Evolutionary conservation across 2,797 vertebrate species (phyloP).

Genomic region (Megaceryle alcyon): DNA sequence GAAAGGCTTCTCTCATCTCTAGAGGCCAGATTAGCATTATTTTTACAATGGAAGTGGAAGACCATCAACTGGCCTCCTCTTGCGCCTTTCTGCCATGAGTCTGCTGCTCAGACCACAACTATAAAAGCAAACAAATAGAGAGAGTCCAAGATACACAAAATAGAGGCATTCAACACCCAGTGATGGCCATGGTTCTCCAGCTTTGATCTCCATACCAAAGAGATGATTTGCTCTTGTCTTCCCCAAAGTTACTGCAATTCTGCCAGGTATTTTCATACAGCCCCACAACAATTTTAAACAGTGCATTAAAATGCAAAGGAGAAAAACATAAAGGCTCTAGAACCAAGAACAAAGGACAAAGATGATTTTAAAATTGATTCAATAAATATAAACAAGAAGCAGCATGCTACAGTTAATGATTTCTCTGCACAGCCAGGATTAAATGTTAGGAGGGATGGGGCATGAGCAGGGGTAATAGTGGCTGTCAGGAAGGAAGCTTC

Average conservation of each 20-base stretch:
- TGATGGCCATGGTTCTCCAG: not conserved
- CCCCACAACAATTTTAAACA: slow-evolving; percentile 1
- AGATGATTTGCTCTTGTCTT: not conserved
- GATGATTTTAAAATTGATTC: slow-evolving; percentile 67
- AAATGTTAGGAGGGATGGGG: slow-evolving; percentile 2
- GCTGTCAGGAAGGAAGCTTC: slow-evolving; percentile 31
- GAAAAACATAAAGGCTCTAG: slow-evolving; percentile 30
- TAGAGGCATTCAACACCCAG: not conserved
- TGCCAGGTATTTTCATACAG: slow-evolving; percentile 16
- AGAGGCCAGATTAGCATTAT: not conserved
- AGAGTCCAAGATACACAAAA: slow-evolving; percentile 11
- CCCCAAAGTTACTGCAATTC: not conserved
- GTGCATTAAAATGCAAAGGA: slow-evolving; percentile 48
- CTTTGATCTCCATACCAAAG: slow-evolving; percentile 1
- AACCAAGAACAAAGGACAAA: slow-evolving; percentile 66
- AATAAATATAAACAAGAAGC: slow-evolving; percentile 61
- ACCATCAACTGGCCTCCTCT: not conserved
- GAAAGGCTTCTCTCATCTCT: slow-evolving; percentile 4
- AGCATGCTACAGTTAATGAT: slow-evolving; percentile 54
- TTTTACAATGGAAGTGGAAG: not conserved
- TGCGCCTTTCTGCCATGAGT: not conserved
- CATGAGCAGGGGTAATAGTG: not conserved
- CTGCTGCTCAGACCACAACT: slow-evolving; percentile 33
- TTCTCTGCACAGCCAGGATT: slow-evolving; percentile 18
- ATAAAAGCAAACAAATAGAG: slow-evolving; percentile 36